A percentile compares a stretch with the other conserved stretches of the same genome.
Conservation (phyloP, 2,113 vertebrate genomes). For the Thomomys bottae region DNA sequence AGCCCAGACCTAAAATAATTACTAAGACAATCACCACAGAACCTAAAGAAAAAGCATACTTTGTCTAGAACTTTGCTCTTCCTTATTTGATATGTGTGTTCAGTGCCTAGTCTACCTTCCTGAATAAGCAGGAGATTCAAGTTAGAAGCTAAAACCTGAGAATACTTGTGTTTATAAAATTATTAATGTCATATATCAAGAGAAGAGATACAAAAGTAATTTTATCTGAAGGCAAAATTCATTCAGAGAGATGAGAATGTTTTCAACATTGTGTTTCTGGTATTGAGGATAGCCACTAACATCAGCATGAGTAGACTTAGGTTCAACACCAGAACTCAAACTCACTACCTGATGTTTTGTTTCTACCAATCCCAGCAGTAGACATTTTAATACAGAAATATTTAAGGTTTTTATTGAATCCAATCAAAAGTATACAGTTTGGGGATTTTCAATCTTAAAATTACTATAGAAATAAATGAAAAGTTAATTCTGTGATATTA, state of each 20-base stretch:
- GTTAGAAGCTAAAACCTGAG: background rate
- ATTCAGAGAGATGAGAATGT: background rate
- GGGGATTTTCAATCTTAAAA: conserved; percentile 43
- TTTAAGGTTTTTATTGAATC: conserved; percentile 72
- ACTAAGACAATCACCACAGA: background rate
- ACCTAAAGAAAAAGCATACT: background rate
- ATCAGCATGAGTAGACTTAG: no score
- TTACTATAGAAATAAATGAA: conserved; percentile 67
- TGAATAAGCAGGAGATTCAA: conserved; percentile 23
- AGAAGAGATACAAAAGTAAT: background rate
- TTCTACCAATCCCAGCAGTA: no score
- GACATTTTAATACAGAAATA: background rate
- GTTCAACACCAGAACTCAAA: no score
- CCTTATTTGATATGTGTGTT: background rate
- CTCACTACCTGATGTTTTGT: no score
- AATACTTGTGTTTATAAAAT: conserved; percentile 1
- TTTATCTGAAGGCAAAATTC: conserved; percentile 28
- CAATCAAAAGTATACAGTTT: conserved; percentile 52
- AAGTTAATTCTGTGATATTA: conserved; percentile 59
- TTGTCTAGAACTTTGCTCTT: background rate
- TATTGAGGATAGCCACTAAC: conserved; percentile 1
- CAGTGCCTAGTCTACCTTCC: background rate
- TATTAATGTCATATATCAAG: background rate
- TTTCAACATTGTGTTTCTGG: conserved; percentile 39
- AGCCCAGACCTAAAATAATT: background rate